Conservation (phyloP, 2,888 invertebrate genomes). For the Lucinisca nassula region DNA sequence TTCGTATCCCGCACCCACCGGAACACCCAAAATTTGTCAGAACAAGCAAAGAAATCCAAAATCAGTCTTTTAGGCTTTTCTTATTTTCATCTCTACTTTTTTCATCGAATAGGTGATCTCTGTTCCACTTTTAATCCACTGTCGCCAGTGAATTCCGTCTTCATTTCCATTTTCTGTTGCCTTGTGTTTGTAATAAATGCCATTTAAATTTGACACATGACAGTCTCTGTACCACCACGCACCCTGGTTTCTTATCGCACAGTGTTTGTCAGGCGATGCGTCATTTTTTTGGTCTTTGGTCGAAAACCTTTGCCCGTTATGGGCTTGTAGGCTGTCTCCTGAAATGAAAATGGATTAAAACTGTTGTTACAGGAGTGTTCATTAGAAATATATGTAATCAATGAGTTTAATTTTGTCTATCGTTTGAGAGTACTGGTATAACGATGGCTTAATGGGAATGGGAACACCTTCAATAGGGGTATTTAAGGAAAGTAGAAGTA, state of each 20-base stretch:
- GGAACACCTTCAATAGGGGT: too few species aligned
- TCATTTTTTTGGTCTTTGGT: background rate
- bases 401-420: too few species aligned
- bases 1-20: too few species aligned
- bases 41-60: too few species aligned
- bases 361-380: too few species aligned
- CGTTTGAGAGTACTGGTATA: too few species aligned
- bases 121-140: background rate
- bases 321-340: background rate
- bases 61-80: background rate
- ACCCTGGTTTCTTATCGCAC: background rate
- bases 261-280: background rate
- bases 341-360: background rate
- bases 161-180: background rate
- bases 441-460: too few species aligned
- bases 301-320: background rate
- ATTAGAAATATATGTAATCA: too few species aligned
- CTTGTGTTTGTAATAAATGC: background rate
- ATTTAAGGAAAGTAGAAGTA: too few species aligned
- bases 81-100: background rate
- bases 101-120: background rate
- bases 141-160: background rate
- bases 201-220: background rate
- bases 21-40: too few species aligned
- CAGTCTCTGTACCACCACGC: background rate